Percentiles rank a stretch among this genome's conserved stretches.
These are phyloP conservation scores for Lepeophtheirus salmonis DNA, from an alignment of 1,140 invertebrate genomes.

Conservation along the genomic window DNA sequence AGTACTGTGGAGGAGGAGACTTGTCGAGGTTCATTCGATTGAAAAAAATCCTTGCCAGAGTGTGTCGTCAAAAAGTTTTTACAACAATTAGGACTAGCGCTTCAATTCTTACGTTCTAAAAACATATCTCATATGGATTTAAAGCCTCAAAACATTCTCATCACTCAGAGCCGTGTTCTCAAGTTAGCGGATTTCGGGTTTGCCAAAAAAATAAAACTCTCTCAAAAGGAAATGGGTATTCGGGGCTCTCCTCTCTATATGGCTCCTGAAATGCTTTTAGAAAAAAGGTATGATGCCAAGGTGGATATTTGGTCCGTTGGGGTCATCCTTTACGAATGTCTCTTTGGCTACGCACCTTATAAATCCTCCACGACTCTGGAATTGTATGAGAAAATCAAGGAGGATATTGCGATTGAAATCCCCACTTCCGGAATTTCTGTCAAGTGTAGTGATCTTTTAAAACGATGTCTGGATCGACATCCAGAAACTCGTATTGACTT, in stretches of 20 bases:
- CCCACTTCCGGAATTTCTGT: constrained; percentile 33
- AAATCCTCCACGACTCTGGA: constrained; percentile 50
- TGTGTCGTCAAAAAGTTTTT: constrained; percentile 52
- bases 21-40: constrained; percentile 56
- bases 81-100: constrained; percentile 56
- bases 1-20: constrained; percentile 70
- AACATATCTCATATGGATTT: constrained; percentile 73
- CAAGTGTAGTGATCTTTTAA: constrained; percentile 48
- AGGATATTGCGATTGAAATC: constrained; percentile 41
- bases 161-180: constrained; percentile 41
- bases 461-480: constrained; percentile 46
- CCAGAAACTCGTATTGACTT: constrained; percentile 53
- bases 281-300: constrained; percentile 48
- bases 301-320: constrained; percentile 74
- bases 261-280: constrained; percentile 69
- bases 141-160: constrained; percentile 70
- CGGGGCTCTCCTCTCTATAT: constrained; percentile 76
- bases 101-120: constrained; percentile 53
- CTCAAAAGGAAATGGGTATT: constrained; percentile 41
- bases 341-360: constrained; percentile 69
- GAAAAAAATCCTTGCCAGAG: constrained; percentile 49
- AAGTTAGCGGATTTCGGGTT: constrained; percentile 54
- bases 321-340: constrained; percentile 71
- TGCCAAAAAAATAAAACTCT: constrained; percentile 49
- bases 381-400: constrained; percentile 49